Evolutionary conservation across 2,888 invertebrate genomes (phyloP).

Genomic region (Psylliodes chrysocephalus): DNA sequence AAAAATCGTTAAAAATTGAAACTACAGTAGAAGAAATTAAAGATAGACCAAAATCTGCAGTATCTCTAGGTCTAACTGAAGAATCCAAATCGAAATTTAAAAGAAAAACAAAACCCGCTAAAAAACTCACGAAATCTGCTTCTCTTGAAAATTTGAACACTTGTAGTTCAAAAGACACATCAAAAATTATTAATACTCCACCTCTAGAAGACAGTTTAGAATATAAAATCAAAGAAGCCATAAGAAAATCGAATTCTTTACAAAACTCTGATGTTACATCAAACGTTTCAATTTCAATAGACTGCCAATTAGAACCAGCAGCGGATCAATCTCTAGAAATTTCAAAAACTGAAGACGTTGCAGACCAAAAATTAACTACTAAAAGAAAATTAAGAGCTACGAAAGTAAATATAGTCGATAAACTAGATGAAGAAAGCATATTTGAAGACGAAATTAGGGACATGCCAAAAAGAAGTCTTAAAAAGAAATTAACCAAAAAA

Average conservation of each 20-base stretch:
- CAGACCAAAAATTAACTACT: neutral
- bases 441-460: slow-evolving; percentile 1
- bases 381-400: neutral
- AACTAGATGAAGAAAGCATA: neutral
- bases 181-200: too few relatives aligned
- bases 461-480: neutral
- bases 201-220: neutral
- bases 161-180: too few relatives aligned
- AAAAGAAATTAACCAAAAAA: too few relatives aligned
- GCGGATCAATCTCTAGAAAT: neutral
- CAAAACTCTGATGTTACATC: neutral
- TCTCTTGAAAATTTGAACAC: neutral
- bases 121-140: neutral
- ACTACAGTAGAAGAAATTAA: neutral
- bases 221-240: neutral
- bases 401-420: neutral
- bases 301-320: too few relatives aligned
- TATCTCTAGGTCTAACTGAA: neutral
- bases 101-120: neutral
- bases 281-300: too few relatives aligned
- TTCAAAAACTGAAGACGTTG: neutral
- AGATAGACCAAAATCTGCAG: neutral
- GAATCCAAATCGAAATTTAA: neutral
- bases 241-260: neutral
- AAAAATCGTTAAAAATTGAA: too few relatives aligned